Conservation (phyloP, 2,888 invertebrate genomes). For the Proisotoma minuta region DNA sequence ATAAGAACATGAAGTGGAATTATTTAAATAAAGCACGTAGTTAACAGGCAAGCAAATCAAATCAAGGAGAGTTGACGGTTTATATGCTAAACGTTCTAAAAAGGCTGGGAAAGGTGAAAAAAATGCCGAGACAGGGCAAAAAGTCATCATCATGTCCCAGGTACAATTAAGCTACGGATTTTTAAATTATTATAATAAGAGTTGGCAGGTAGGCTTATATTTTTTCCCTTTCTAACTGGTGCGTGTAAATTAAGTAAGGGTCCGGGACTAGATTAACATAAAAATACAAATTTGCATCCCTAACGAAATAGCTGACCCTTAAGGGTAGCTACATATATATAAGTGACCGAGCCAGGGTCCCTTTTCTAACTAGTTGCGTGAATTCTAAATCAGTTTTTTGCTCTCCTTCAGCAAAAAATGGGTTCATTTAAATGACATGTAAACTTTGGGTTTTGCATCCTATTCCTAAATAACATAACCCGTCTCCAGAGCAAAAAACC, state of each 20-base stretch:
- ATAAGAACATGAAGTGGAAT: slow-evolving; percentile 6
- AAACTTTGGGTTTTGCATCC: neutral
- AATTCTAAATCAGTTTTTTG: slow-evolving; percentile 1
- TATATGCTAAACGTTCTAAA: neutral
- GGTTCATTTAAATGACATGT: slow-evolving; percentile 2
- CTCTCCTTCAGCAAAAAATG: neutral
- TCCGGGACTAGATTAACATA: neutral
- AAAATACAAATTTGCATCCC: slow-evolving; percentile 2
- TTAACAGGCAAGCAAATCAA: neutral
- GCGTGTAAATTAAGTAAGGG: neutral
- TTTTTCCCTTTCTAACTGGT: too few species aligned
- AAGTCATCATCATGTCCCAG: too few species aligned
- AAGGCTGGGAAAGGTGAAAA: slow-evolving; percentile 1
- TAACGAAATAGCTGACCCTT: slow-evolving; percentile 2
- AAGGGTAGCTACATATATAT: neutral
- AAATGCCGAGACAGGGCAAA: neutral
- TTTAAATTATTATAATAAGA: too few species aligned
- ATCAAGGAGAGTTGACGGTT: neutral
- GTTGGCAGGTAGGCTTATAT: too few species aligned
- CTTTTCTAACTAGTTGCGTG: neutral
- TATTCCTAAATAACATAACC: neutral
- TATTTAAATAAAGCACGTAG: slow-evolving; percentile 6
- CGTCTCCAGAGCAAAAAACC: neutral
- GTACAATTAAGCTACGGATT: too few species aligned
- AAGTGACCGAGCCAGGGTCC: neutral